These are phyloP conservation scores for Chrysolina oricalcia DNA, from an alignment of 2,888 invertebrate genomes.

Conservation along the genomic window DNA sequence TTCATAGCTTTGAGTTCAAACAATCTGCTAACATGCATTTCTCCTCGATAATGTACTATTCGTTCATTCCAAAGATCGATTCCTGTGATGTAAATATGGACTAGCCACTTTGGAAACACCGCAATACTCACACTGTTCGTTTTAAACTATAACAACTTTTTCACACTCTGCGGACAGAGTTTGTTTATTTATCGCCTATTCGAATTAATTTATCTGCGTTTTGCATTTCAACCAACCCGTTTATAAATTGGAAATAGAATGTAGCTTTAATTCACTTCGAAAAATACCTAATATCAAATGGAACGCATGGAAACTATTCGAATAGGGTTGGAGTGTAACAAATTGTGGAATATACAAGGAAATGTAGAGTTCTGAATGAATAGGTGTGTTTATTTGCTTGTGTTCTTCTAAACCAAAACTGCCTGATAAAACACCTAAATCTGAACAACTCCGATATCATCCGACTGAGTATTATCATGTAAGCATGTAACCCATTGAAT, in stretches of 20 bases:
- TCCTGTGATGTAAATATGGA: background rate
- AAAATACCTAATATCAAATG: conserved; percentile 37
- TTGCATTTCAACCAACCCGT: conserved; percentile 39
- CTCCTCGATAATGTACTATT: background rate
- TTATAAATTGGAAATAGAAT: conserved; percentile 44
- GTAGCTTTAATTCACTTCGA: conserved; percentile 43
- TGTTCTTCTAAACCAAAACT: background rate
- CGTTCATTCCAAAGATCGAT: background rate
- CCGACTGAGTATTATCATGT: too few relatives aligned
- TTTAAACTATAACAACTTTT: conserved; percentile 48
- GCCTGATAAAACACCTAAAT: background rate
- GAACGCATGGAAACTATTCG: conserved; percentile 16
- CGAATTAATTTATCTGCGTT: conserved; percentile 45
- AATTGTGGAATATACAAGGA: background rate
- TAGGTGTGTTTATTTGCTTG: background rate
- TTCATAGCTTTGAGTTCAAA: too few relatives aligned
- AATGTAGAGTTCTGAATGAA: background rate
- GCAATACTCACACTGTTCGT: conserved; percentile 37
- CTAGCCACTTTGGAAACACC: conserved; percentile 24
- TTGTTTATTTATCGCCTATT: conserved; percentile 46
- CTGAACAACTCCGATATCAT: background rate
- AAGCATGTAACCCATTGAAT: too few relatives aligned
- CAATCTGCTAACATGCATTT: too few relatives aligned
- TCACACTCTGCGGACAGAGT: conserved; percentile 41
- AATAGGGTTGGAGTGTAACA: background rate